Conservation (phyloP, 2,797 vertebrate species). For the Anguilla obscura region DNA sequence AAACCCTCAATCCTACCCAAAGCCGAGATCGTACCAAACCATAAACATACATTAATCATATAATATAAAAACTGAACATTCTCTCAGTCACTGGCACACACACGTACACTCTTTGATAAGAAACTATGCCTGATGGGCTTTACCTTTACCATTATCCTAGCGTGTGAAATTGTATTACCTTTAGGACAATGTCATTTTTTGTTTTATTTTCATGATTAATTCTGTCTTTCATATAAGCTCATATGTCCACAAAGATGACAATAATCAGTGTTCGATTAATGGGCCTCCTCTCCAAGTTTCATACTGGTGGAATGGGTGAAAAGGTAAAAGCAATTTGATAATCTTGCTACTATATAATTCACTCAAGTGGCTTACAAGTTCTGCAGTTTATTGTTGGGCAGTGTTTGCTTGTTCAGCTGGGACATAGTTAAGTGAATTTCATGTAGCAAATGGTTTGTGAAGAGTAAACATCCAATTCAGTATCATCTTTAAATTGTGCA, state of each 20-base stretch:
- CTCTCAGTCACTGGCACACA: too few species aligned
- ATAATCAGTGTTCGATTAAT: slow-evolving; percentile 47
- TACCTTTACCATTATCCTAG: background rate
- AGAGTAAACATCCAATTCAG: slow-evolving; percentile 31
- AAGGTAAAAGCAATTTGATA: slow-evolving; percentile 28
- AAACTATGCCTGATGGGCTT: background rate
- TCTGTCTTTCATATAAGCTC: slow-evolving; percentile 48
- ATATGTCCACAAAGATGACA: slow-evolving; percentile 32
- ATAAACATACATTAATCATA: too few species aligned
- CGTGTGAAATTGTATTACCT: background rate
- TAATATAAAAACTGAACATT: too few species aligned
- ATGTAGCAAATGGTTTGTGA: slow-evolving; percentile 40
- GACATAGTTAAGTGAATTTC: slow-evolving; percentile 35
- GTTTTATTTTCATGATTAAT: slow-evolving; percentile 30
- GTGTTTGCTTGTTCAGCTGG: slow-evolving; percentile 42
- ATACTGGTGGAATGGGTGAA: slow-evolving; percentile 36
- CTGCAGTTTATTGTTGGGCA: slow-evolving; percentile 32
- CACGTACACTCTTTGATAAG: background rate
- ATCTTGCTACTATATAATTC: slow-evolving; percentile 27
- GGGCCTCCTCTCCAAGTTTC: slow-evolving; percentile 37
- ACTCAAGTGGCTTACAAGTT: slow-evolving; percentile 36
- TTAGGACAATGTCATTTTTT: slow-evolving; percentile 6
- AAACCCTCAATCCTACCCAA: too few species aligned
- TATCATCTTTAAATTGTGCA: slow-evolving; percentile 3
- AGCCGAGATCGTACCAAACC: too few species aligned